These are phyloP conservation scores for Dendrolimus houi DNA, from an alignment of 2,888 invertebrate genomes.

Conservation along the genomic window DNA sequence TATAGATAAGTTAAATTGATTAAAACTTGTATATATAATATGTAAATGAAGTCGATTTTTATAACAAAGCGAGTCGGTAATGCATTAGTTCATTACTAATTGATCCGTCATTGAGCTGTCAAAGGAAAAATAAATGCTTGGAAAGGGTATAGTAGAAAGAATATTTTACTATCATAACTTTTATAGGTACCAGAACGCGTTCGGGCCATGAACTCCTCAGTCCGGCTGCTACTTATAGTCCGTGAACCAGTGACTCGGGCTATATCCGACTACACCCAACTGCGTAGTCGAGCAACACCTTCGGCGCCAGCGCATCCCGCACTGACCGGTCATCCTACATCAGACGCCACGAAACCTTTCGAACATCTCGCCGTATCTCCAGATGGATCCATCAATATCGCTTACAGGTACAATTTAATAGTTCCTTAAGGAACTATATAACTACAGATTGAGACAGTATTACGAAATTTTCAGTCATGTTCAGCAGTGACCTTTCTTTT, in stretches of 20 bases:
- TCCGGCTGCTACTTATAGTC: constrained; percentile 94
- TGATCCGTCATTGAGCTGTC: too few relatives aligned
- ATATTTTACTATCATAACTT: neutral
- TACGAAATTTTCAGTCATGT: too few relatives aligned
- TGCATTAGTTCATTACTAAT: too few relatives aligned
- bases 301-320: constrained; percentile 77
- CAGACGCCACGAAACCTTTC: constrained; percentile 78
- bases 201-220: constrained; percentile 93
- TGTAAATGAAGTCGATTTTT: too few relatives aligned
- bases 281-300: constrained; percentile 88
- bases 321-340: constrained; percentile 41
- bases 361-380: constrained; percentile 88
- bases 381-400: constrained; percentile 89
- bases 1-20: too few relatives aligned
- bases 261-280: constrained; percentile 97
- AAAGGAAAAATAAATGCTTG: too few relatives aligned
- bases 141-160: too few relatives aligned
- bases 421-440: neutral
- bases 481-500: too few relatives aligned
- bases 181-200: constrained; percentile 93
- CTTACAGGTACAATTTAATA: constrained; percentile 74
- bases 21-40: too few relatives aligned
- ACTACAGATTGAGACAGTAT: neutral
- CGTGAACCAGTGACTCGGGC: constrained; percentile 97
- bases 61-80: too few relatives aligned